phyloP scores from a whole-genome alignment of 2,797 vertebrate genomes.

The Corythornis leucogaster region DNA sequence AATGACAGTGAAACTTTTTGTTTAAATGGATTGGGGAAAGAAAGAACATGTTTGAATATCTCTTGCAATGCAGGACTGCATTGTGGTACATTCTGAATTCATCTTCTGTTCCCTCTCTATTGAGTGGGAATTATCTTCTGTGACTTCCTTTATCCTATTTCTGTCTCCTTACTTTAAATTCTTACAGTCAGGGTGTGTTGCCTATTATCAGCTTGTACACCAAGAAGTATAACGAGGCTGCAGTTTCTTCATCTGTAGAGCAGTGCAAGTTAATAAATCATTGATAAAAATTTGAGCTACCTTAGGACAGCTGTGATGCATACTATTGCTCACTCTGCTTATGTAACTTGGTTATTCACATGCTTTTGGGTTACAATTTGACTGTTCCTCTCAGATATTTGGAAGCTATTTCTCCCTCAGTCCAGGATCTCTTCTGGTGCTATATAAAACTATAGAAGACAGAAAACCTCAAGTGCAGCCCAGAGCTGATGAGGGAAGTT shows the following conservation, averaged over 20 bases:
- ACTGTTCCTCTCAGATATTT: neutral
- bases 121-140: neutral
- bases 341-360: neutral
- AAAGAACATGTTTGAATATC: neutral
- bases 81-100: neutral
- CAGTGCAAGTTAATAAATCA: neutral
- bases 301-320: neutral
- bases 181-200: neutral
- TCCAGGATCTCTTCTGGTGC: neutral
- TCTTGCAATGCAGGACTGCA: neutral
- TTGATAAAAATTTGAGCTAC: neutral
- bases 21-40: neutral
- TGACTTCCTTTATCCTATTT: neutral
- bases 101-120: neutral
- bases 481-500: neutral
- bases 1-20: neutral
- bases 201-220: neutral
- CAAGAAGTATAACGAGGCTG: neutral
- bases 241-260: neutral
- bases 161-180: neutral
- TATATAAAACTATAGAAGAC: neutral
- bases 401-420: neutral
- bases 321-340: neutral
- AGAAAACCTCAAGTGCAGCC: neutral
- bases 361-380: neutral